Evolutionary conservation across 2,888 invertebrate genomes (phyloP), one percentile per base, ranked within the genome.

Genomic region (Drosophila rubida): DNA sequence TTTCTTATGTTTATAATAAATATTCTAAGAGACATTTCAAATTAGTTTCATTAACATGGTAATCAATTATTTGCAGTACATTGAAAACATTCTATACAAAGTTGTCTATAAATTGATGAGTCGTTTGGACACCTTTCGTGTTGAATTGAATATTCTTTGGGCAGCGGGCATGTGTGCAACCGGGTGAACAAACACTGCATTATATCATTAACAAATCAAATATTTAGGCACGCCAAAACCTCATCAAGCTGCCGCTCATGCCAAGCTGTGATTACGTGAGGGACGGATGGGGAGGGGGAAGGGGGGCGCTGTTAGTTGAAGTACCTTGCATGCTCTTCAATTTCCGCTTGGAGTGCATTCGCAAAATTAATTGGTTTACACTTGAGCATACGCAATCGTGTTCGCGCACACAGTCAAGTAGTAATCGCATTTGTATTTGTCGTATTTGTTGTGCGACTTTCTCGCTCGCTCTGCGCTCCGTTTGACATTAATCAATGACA

Each of bases 401-500:
- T 59, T 59, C 35, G 30, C 35, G 30, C 27, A 45, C 39, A 46
- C 39, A 19, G 13, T 27, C 19, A 19, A 19, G 32, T 32, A n/a
- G 32, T 32, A 48, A 46, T 32, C 25, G 48, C 48, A 42, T 25
- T 5, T 9, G 54, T 23, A 51, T 41, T 48, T 19, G 39, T 45
- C 11, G 44, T 5, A 37, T 48, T 41, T 25, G 57, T 51, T 48
- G 55, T 45, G 35, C 44, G 54, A 69, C 60, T 63, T 66, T 32
- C 32, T n/a, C 32, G 1, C 19, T 70, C 19, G 19, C 19, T 75
- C 54, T 60, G 63, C 22, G 13, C 32, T 53, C 44, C 25, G 61
- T 55, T 64, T 75, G 75, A 58, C 64, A 69, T 79, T 79, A 82
- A 79, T 78, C 72, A 82, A 75, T 62, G 79, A 79, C 76, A 67